These are phyloP conservation scores for Antechinus stuartii DNA, from an alignment of 2,113 vertebrate genomes.

Conservation along the genomic window DNA sequence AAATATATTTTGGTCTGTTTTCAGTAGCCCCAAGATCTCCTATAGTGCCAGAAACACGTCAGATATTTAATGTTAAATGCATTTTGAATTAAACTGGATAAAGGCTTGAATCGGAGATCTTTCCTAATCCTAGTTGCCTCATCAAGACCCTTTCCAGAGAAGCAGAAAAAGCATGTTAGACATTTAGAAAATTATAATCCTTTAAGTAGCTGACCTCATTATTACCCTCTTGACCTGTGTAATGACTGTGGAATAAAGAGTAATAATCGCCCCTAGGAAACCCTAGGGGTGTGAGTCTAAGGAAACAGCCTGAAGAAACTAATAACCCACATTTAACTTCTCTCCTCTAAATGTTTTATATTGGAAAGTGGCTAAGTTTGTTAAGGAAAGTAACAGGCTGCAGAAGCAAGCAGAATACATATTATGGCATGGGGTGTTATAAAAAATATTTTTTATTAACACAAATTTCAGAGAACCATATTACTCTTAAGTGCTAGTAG, in stretches of 20 bases:
- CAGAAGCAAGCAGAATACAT: conserved; percentile 32
- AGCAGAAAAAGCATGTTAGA: conserved; percentile 53
- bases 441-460: not conserved
- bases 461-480: not conserved
- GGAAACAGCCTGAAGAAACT: conserved; percentile 13
- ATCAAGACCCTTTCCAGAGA: not conserved
- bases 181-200: conserved; percentile 45
- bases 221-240: conserved; percentile 49
- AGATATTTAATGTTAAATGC: not conserved
- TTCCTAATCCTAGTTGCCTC: not conserved
- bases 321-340: not conserved
- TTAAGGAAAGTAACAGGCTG: conserved; percentile 19
- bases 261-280: conserved; percentile 28
- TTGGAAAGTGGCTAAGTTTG: conserved; percentile 13
- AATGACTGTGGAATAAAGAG: conserved; percentile 27
- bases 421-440: conserved; percentile 9
- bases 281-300: not conserved
- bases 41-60: not conserved
- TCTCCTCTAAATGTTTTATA: conserved; percentile 20
- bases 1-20: not conserved
- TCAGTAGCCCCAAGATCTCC: not conserved
- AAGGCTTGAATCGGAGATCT: not conserved
- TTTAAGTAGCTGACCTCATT: conserved; percentile 49
- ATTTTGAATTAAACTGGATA: not conserved
- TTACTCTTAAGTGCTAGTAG: not conserved